Percentiles rank a stretch among this genome's conserved stretches.
These are phyloP conservation scores for Stichodactyla helianthus DNA, from an alignment of 64 coral and sea anemone genomes.

Conservation along the genomic window DNA sequence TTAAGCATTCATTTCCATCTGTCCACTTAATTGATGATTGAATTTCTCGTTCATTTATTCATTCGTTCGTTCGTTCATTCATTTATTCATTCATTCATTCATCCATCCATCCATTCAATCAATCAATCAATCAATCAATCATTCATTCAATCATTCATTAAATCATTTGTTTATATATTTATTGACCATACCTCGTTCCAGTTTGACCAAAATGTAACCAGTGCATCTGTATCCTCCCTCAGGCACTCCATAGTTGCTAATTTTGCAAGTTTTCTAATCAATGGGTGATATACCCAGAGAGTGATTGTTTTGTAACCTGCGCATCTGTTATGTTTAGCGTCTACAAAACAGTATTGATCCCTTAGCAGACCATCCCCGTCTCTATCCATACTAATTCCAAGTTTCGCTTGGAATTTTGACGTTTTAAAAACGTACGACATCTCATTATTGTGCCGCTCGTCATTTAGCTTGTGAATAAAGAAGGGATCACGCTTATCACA, in stretches of 20 bases:
- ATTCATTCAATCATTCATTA: no score
- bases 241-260: constrained; percentile 44
- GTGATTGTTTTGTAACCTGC: constrained; percentile 34
- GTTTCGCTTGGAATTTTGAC: constrained; percentile 10
- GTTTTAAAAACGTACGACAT: constrained; percentile 38
- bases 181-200: constrained; percentile 47
- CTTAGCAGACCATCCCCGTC: constrained; percentile 18
- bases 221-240: constrained; percentile 31
- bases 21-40: no score
- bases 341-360: constrained; percentile 38
- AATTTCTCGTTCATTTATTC: no score
- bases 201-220: constrained; percentile 20
- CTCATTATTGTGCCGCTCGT: constrained; percentile 30
- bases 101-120: no score
- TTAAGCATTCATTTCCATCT: no score
- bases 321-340: constrained; percentile 35
- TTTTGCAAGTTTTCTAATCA: constrained; percentile 40
- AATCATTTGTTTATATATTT: no score
- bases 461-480: constrained; percentile 32
- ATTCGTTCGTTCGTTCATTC: no score
- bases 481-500: constrained; percentile 30
- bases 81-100: no score
- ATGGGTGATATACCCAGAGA: constrained; percentile 34
- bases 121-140: no score
- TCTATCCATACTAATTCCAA: constrained; percentile 40